These are phyloP conservation scores for Petromus typicus DNA, from an alignment of 2,113 vertebrate genomes.

Conservation along the genomic window DNA sequence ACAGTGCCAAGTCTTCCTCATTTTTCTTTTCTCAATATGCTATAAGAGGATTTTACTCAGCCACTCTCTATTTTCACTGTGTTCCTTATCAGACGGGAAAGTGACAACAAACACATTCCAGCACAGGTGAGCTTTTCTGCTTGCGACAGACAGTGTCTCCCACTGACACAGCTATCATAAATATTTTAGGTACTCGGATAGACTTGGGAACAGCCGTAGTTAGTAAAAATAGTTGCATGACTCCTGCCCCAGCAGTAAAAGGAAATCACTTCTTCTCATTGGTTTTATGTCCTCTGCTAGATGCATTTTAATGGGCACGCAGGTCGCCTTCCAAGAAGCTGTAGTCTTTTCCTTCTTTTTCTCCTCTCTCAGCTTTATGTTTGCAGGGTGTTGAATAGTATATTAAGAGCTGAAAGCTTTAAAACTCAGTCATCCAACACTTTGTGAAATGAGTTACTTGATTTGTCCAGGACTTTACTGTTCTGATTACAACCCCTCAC, in stretches of 20 bases:
- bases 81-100: conserved; percentile 50
- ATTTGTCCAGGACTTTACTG: conserved; percentile 40
- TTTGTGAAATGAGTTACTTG: conserved; percentile 60
- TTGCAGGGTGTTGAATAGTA: conserved; percentile 58
- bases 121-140: conserved; percentile 3
- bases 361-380: conserved; percentile 7
- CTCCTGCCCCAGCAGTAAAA: conserved; percentile 76
- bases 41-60: conserved; percentile 14
- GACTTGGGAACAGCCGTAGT: conserved; percentile 62
- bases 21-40: conserved; percentile 63
- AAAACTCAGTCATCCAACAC: conserved; percentile 73
- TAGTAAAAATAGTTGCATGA: conserved; percentile 75
- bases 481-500: conserved; percentile 32
- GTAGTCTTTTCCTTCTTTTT: conserved; percentile 18
- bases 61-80: not conserved
- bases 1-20: conserved; percentile 55
- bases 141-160: not conserved
- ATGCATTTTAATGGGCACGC: conserved; percentile 70
- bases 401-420: conserved; percentile 65
- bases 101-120: conserved; percentile 22
- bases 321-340: conserved; percentile 15
- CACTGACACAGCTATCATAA: conserved; percentile 52
- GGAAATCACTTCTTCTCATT: conserved; percentile 73
- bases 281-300: conserved; percentile 71
- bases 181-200: conserved; percentile 69